A percentile compares a stretch with the other conserved stretches of the same genome.
Evolutionary conservation across 2,888 invertebrate genomes (phyloP).

Genomic region (Spisula subtruncata): DNA sequence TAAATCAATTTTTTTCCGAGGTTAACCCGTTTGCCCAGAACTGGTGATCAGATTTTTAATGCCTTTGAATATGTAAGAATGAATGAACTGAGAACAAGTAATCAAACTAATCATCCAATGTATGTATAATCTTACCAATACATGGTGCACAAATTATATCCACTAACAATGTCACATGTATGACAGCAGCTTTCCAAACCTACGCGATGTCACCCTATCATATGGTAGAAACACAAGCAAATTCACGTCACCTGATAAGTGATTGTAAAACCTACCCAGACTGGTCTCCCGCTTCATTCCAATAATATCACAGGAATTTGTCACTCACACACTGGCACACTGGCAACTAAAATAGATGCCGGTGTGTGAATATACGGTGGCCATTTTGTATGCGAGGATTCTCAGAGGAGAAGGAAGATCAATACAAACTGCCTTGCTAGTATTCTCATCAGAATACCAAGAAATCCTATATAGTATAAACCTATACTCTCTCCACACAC

Average conservation of each 20-base stretch:
- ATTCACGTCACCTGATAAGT: not conserved
- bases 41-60: too few relatives aligned
- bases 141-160: not conserved
- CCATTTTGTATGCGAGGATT: conserved; percentile 5
- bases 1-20: not conserved
- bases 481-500: conserved; percentile 3
- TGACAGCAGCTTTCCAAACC: not conserved
- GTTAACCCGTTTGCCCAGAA: too few relatives aligned
- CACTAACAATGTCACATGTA: not conserved
- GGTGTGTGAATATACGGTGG: conserved; percentile 27
- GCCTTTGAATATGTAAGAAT: not conserved
- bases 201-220: not conserved
- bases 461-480: conserved; percentile 17
- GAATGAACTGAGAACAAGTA: not conserved
- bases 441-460: conserved; percentile 9
- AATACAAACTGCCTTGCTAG: conserved; percentile 2
- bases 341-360: conserved; percentile 23
- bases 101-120: too few relatives aligned
- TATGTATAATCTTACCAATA: not conserved
- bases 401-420: conserved; percentile 8
- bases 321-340: conserved; percentile 4
- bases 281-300: not conserved
- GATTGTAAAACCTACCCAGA: not conserved
- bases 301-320: not conserved
- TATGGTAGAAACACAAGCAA: not conserved